Evolutionary conservation across 2,113 vertebrate genomes (phyloP).

Genomic region (Malurus elegans): DNA sequence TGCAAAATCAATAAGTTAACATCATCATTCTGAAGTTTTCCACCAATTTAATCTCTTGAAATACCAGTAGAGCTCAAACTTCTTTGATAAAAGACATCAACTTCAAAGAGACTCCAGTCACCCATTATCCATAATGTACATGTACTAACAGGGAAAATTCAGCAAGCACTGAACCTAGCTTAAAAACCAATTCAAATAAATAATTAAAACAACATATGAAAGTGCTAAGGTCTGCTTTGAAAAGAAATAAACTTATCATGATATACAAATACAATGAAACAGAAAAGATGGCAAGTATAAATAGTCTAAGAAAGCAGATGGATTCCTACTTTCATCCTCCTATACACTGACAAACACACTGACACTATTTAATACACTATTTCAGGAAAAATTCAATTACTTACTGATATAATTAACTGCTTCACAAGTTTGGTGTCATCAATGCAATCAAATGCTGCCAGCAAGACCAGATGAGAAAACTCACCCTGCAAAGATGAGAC

Average conservation of each 20-base stretch:
- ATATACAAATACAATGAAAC: background rate
- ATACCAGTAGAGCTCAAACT: background rate
- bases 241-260: background rate
- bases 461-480: conserved; percentile 88
- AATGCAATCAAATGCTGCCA: conserved; percentile 92
- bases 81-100: background rate
- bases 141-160: background rate
- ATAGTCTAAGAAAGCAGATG: background rate
- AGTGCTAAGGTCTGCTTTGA: background rate
- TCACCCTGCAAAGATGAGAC: conserved; percentile 81
- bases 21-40: background rate
- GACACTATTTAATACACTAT: background rate
- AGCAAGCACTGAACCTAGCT: background rate
- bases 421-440: conserved; percentile 96
- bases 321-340: background rate
- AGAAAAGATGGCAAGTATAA: background rate
- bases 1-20: background rate
- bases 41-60: background rate
- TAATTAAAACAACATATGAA: background rate
- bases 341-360: background rate
- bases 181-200: background rate
- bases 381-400: conserved; percentile 49
- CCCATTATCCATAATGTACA: background rate
- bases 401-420: conserved; percentile 89
- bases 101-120: background rate